Base-by-base conservation (phyloP, 2,888 invertebrate species). In the Melinaea marsaeus region DNA sequence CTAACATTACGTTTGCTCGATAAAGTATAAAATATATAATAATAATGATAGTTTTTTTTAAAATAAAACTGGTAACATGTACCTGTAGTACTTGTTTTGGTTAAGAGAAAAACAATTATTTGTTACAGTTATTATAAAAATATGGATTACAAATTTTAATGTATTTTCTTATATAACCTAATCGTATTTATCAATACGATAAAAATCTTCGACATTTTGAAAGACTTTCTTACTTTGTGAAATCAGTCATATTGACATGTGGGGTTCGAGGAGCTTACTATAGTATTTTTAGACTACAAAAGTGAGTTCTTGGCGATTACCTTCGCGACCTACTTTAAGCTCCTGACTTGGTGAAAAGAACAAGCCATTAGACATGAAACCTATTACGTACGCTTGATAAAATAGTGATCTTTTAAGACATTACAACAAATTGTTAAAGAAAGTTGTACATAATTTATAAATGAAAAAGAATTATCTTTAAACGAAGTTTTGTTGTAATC, bases 301-400 rank as follows among this genome's bases (percentile, higher is more conserved):
- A 51, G 51, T 42, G 42, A 42, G 1, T 51, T 51, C 51, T 51
- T 32, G 51, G 2, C 42, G 51, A 51, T 51, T 51, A 51, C 51
- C 51, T 51, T 51, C 51, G 51, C 32, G 51, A 51, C 51, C 51
- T 51, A 51, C 51, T 51, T 51, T 51, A 32, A 51, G n/a, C 46
- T 46, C n/a, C 51, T 22, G 51, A 32, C 51, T 51, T 2, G 51
- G 51, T 32, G 42, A 51, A 51, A 51, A 51, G 51, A 51, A 51
- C 32, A 51, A 51, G 11, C 32, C 51, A 32, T 51, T 32, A 51
- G 32, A 32, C 51, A 32, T 51, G 32, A 32, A 32, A 51, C 51
- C 32, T 51, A 32, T 51, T 51, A 51, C 11, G 9, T 32, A 32
- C 51, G 11, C 51, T 51, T 4, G 32, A 51, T 51, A 51, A 4